These are phyloP conservation scores for Arrhamphus sclerolepis DNA, from an alignment of 2,797 vertebrate species.

Conservation along the genomic window DNA sequence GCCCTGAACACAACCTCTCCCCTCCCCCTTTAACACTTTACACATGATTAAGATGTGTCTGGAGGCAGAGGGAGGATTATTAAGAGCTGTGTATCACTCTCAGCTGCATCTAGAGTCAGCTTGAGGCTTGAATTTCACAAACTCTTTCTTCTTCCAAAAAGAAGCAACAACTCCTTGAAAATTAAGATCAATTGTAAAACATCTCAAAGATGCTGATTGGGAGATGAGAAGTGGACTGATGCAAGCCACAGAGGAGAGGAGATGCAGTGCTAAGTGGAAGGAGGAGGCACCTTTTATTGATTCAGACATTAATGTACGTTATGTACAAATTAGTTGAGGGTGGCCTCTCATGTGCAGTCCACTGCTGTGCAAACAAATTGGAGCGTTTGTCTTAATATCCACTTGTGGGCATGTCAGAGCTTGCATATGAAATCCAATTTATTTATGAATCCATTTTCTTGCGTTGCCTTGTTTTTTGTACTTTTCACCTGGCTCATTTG, in stretches of 20 bases:
- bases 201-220: conserved; percentile 33
- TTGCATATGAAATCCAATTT: conserved; percentile 42
- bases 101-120: conserved; percentile 33
- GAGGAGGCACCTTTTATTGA: conserved; percentile 60
- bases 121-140: conserved; percentile 5
- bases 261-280: conserved; percentile 24
- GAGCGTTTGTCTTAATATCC: conserved; percentile 51
- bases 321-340: conserved; percentile 58
- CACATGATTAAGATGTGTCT: conserved; percentile 64
- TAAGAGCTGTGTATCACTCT: conserved; percentile 25
- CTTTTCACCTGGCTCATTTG: conserved; percentile 9
- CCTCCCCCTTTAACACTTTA: conserved; percentile 44
- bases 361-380: conserved; percentile 56
- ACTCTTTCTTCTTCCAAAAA: conserved; percentile 19
- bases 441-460: conserved; percentile 22
- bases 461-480: neutral
- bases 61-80: conserved; percentile 32
- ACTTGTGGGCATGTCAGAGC: conserved; percentile 31
- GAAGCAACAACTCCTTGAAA: conserved; percentile 11
- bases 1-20: conserved; percentile 48
- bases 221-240: conserved; percentile 44
- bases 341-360: conserved; percentile 40
- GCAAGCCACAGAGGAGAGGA: conserved; percentile 28
- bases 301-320: conserved; percentile 63
- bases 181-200: conserved; percentile 23